Evolutionary conservation across 2,113 vertebrate genomes (phyloP).

Genomic region (Pagrus major): DNA sequence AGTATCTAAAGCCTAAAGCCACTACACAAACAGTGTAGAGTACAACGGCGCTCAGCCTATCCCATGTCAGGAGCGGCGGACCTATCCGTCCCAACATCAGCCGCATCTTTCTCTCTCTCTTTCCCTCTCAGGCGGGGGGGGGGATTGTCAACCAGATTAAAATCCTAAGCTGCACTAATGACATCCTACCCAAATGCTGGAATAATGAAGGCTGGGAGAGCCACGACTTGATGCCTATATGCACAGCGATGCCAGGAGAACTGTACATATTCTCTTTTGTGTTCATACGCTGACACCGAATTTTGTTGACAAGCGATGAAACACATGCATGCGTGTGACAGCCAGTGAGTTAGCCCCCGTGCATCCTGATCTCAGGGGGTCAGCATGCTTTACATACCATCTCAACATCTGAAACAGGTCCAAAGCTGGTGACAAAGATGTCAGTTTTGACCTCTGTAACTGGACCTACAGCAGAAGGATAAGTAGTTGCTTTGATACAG

Average conservation of each 20-base stretch:
- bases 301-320: constrained; percentile 3
- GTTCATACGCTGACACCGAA: not conserved
- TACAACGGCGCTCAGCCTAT: constrained; percentile 69
- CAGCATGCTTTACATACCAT: constrained; percentile 80
- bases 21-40: constrained; percentile 55
- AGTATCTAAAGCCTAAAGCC: constrained; percentile 64
- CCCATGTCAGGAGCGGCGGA: constrained; percentile 61
- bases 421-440: constrained; percentile 90
- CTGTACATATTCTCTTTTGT: constrained; percentile 29
- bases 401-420: constrained; percentile 88
- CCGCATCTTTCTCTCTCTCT: constrained; percentile 52
- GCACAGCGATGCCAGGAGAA: constrained; percentile 29
- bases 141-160: constrained; percentile 88
- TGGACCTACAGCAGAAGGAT: constrained; percentile 78
- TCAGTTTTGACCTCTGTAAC: constrained; percentile 89
- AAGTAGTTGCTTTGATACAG: constrained; percentile 25
- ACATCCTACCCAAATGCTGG: constrained; percentile 85
- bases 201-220: constrained; percentile 79
- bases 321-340: constrained; percentile 21
- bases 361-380: constrained; percentile 2
- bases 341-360: constrained; percentile 9
- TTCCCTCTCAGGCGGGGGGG: constrained; percentile 38
- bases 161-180: constrained; percentile 87
- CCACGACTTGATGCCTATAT: constrained; percentile 65
- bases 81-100: constrained; percentile 74